Base-by-base conservation (phyloP, 2,888 invertebrate genomes). In the Plebejus argus region DNA sequence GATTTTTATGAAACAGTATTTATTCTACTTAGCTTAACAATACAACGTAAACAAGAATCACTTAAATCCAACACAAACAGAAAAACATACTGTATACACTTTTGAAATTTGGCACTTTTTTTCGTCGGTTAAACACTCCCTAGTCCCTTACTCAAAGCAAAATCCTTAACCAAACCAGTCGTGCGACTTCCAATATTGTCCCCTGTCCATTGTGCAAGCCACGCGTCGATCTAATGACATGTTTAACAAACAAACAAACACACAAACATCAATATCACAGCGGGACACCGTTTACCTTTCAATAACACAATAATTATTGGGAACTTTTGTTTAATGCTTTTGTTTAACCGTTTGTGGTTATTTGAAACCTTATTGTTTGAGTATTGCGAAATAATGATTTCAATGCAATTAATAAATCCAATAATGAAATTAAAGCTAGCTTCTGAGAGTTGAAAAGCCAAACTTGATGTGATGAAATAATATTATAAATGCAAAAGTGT, bases 181-280 rank as follows among this genome's bases (percentile, higher is more conserved):
- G 20, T 23, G 66, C 6, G 66, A 66, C 66, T 66, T 33, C 77
- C 77, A 33, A 71, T 71, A 77, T 56, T 77, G 81, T 82, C 82
- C 79, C 66, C 66, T 28, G 66, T 28, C 82, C 80, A 81, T 85
- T 84, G 86, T 85, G 84, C 83, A 82, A 78, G 86, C 83, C 91
- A 86, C 91, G 91, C 90, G 90, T 85, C 89, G 84, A 84, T 83
- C 80, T 89, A 89, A 89, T 87, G 88, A 89, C 85, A 86, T 83
- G 85, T 86, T 86, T 85, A 87, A 85, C 88, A 82, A 86, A 79
- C 77, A 79, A 78, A 79, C 77, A 80, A 45, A 87, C 86, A 87
- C 85, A 84, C 85, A 86, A 86, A 84, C 82, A 80, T 74, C 74
- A 74, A 74, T 74, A 74, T 74, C 74, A 0, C 74, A 74, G 74